A percentile compares a stretch with the other conserved stretches of the same genome.
These are phyloP conservation scores for Phylloscopus trochiloides DNA, from an alignment of 2,113 vertebrate species.

Conservation along the genomic window DNA sequence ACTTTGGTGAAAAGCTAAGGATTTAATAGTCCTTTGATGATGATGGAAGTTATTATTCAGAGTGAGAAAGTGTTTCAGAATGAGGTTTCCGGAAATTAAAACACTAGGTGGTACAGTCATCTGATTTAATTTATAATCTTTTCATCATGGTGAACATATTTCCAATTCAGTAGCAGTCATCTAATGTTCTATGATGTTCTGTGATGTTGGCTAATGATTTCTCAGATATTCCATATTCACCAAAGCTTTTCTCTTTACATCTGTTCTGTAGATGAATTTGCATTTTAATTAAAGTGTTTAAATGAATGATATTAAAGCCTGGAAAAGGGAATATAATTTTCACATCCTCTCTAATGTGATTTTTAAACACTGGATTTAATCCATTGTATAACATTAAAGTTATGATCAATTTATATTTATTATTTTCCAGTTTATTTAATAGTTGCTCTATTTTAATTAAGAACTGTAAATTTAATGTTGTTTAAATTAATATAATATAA, in stretches of 20 bases:
- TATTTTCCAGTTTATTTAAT: slow-evolving; percentile 4
- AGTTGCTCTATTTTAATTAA: slow-evolving; percentile 3
- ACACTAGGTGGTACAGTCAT: slow-evolving; percentile 32
- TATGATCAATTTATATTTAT: not conserved
- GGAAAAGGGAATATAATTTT: slow-evolving; percentile 26
- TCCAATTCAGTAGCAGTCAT: slow-evolving; percentile 28
- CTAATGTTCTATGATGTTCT: slow-evolving; percentile 4
- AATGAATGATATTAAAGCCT: slow-evolving; percentile 13
- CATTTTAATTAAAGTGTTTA: slow-evolving; percentile 58
- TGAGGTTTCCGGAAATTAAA: slow-evolving; percentile 61
- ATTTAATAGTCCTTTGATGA: slow-evolving; percentile 28
- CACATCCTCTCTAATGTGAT: not conserved
- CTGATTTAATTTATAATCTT: slow-evolving; percentile 49
- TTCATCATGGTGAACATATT: not conserved
- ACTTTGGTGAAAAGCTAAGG: not conserved
- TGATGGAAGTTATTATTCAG: slow-evolving; percentile 33
- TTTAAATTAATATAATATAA: not conserved
- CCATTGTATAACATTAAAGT: not conserved
- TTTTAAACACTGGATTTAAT: slow-evolving; percentile 1
- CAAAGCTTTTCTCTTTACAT: slow-evolving; percentile 55
- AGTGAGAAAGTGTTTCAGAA: slow-evolving; percentile 45
- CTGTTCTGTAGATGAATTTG: slow-evolving; percentile 46
- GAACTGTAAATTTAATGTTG: not conserved
- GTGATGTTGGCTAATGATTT: slow-evolving; percentile 35
- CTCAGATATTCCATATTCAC: slow-evolving; percentile 44